Evolutionary conservation across 2,888 invertebrate genomes (phyloP), one percentile per base, ranked within the genome.

Genomic region (Drosophila dives): DNA sequence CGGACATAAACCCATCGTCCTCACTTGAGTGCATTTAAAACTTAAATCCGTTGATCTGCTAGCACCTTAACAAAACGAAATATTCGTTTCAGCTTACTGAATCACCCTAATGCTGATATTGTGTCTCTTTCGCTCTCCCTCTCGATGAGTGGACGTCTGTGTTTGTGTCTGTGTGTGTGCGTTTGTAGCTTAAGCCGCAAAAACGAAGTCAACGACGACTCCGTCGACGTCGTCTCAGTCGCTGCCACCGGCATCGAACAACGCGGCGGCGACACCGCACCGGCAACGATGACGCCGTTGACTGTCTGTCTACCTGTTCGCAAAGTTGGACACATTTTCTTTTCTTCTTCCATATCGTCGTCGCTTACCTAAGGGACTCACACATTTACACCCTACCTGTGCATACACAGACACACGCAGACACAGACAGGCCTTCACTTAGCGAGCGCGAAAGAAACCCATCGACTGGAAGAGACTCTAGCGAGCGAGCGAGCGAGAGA

Each of bases 291-390:
- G 69, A 73, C 70, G 81, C 73, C 78, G 81, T 62, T 64, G 70
- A 48, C 70, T 58, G 62, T 45, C 20, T 65, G 89, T 86, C 90
- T 86, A 86, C 85, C 85, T 86, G 85, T 86, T 86, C 89, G 75
- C 81, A 70, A 81, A 77, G 90, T 90, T 83, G 90, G 90, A 77
- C 89, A 83, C 89, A 80, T 86, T 89, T 90, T 90, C 86, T 80
- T 83, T 83, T 42, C 32, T 67, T 81, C 81, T 86, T 83, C 80
- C 17, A n/a, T 62, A 69, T 60, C 64, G 63, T 50, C 77, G 62
- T 70, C 66, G 77, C 75, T 87, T 84, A 90, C 84, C 84, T 84
- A 90, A 90, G 84, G 90, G 86, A 87, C 83, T 62, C 77, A 90
- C 65, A 77, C 71, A 73, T 60, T 73, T 53, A 66, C 64, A 64